These are phyloP conservation scores for Apotomis betuletana DNA, from an alignment of 2,888 invertebrate species.

Conservation along the genomic window DNA sequence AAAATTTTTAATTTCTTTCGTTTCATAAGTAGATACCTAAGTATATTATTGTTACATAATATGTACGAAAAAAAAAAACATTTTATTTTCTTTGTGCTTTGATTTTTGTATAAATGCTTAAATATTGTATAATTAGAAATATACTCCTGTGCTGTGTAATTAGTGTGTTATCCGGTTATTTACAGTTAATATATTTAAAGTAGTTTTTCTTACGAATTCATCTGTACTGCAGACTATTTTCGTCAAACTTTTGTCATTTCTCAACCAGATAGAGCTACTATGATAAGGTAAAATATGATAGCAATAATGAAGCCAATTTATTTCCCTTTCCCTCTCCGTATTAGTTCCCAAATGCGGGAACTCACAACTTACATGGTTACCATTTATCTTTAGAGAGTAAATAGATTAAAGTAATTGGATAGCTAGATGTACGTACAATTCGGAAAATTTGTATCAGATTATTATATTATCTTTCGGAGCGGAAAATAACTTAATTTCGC, in stretches of 20 bases:
- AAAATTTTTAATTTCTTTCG: too few relatives aligned
- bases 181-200: not conserved
- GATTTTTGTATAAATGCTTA: too few relatives aligned
- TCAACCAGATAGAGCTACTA: conserved; percentile 16
- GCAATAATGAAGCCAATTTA: conserved; percentile 29
- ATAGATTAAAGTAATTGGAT: not conserved
- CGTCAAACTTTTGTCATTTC: conserved; percentile 21
- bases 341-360: conserved; percentile 9
- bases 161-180: too few relatives aligned
- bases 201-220: not conserved
- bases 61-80: too few relatives aligned
- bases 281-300: conserved; percentile 26
- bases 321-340: not conserved
- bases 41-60: too few relatives aligned
- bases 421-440: not conserved
- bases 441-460: too few relatives aligned
- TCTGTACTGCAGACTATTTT: not conserved
- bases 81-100: too few relatives aligned
- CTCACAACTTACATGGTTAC: not conserved
- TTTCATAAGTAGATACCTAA: too few relatives aligned
- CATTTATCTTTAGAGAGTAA: not conserved
- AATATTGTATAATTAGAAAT: too few relatives aligned
- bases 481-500: too few relatives aligned
- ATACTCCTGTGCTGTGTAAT: too few relatives aligned
- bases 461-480: too few relatives aligned